These are phyloP conservation scores for Erpetoichthys calabaricus DNA, from an alignment of 2,797 vertebrate species.

Conservation along the genomic window DNA sequence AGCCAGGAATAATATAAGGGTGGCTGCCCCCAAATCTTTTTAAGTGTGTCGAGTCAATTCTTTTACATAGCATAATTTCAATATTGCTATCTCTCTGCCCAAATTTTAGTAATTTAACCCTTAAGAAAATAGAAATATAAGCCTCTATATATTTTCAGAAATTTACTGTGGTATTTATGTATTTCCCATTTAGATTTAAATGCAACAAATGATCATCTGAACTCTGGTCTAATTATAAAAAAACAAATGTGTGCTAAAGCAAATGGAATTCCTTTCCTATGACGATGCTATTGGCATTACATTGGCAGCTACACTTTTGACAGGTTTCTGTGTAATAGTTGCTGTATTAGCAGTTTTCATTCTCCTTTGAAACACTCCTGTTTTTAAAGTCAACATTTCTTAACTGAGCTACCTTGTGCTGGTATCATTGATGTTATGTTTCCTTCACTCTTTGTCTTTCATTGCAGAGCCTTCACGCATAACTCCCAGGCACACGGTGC, in stretches of 20 bases:
- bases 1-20: too few relatives aligned
- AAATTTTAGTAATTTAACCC: too few relatives aligned
- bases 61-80: too few relatives aligned
- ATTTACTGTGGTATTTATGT: too few relatives aligned
- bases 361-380: slow-evolving; percentile 32
- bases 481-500: slow-evolving; percentile 42
- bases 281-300: slow-evolving; percentile 39
- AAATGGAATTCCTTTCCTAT: slow-evolving; percentile 39
- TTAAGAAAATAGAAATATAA: too few relatives aligned
- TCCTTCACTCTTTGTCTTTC: slow-evolving; percentile 41
- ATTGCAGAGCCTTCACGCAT: slow-evolving; percentile 44
- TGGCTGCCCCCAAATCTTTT: too few relatives aligned
- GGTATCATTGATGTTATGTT: slow-evolving; percentile 41
- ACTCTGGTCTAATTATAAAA: slow-evolving; percentile 36
- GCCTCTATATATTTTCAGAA: too few relatives aligned
- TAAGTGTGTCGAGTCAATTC: too few relatives aligned
- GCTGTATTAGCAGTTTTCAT: slow-evolving; percentile 31
- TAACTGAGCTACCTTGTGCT: slow-evolving; percentile 46
- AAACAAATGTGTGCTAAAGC: slow-evolving; percentile 34
- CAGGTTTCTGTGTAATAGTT: slow-evolving; percentile 33
- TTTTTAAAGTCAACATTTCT: slow-evolving; percentile 51
- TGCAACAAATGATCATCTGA: slow-evolving; percentile 36
- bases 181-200: slow-evolving; percentile 34
- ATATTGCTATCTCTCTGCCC: too few relatives aligned
- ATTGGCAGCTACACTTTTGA: slow-evolving; percentile 27